Base-by-base conservation (phyloP, 1,140 invertebrate genomes). In the Coenobita brevimanus region DNA sequence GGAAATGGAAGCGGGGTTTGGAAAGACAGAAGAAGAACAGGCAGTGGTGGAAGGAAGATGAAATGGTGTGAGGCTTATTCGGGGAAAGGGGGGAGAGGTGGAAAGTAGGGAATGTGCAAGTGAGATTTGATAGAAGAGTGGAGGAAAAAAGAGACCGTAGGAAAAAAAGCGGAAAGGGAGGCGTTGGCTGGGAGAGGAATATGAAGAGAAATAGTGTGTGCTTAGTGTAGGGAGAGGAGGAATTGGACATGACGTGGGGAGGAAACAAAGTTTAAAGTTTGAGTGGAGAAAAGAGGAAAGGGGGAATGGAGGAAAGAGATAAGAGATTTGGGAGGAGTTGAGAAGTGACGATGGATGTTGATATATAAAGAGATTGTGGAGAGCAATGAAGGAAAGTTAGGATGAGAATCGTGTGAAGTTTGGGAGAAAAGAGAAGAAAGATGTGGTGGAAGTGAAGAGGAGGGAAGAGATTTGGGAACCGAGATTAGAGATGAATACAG, bases 231-330 rank as follows among this genome's bases (percentile, higher is more conserved):
- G n/a, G n/a, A n/a, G n/a, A n/a, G n/a, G n/a, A n/a, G n/a, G n/a
- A n/a, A n/a, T n/a, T n/a, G n/a, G n/a, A n/a, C n/a, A n/a, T n/a
- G n/a, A n/a, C n/a, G n/a, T n/a, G n/a, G n/a, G n/a, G n/a, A n/a
- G n/a, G n/a, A n/a, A n/a, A n/a, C n/a, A n/a, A n/a, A n/a, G n/a
- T n/a, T n/a, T n/a, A n/a, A n/a, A n/a, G n/a, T n/a, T n/a, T n/a
- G n/a, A n/a, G n/a, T n/a, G n/a, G n/a, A n/a, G n/a, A n/a, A 50
- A 54, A 50, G 41, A 13, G 43, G n/a, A 54, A 33, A 24, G 36
- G 57, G 75, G 30, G 24, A 78, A 50, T 15, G 36, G 57, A 54
- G 75, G 57, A 30, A 38, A 3, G 67, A 71, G 67, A 71, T 71
- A 71, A 71, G 67, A 71, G 67, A 15, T 71, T 38, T 38, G 36